Base-by-base conservation (phyloP, 2,797 vertebrate species). In the Gallinago stenura region DNA sequence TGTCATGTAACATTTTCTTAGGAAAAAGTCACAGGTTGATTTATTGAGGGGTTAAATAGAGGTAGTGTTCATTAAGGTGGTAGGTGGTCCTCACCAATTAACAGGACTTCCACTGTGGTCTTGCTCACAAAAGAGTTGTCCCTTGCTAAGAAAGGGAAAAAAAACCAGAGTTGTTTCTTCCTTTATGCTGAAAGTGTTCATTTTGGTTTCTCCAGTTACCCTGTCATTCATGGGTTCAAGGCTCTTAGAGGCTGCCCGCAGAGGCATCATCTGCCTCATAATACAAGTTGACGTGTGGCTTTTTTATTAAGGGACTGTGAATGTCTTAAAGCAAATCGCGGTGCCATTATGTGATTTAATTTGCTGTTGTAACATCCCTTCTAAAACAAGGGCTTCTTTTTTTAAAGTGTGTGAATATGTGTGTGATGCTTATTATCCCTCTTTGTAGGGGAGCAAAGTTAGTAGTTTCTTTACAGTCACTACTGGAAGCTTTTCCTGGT, bases 1-100 rank as follows among this genome's bases (percentile, higher is more conserved):
- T 61, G 4, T 41, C 25, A 2, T 0, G 0, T 46, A 30, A 39
- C 3, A 5, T 11, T 25, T 90, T 69, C 50, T 50, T 83, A 37
- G 65, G 28, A 35, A 85, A 33, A 83, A 87, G 12, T 4, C 7
- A 2, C 14, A 30, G 28, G 26, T 79, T 48, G 4, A 31, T 68
- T 83, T 62, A 26, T 48, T 53, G 31, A 37, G 4, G 2, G 30
- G 6, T 48, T 60, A 19, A 54, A 13, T 31, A 30, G 22, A 14
- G 19, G 4, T 46, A 30, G 5, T 56, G 43, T 35, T 79, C 0
- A 1, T 25, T 61, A 41, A 83, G 16, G 35, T 53, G 28, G 10
- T 10, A 11, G 35, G 17, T 24, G 54, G 16, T 69, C 25, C 25
- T 69, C 28, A 11, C 15, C 11, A 58, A 1, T 1, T 75, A 39